Evolutionary conservation across 2,113 vertebrate species (phyloP).

Genomic region (Burhinus oedicnemus): DNA sequence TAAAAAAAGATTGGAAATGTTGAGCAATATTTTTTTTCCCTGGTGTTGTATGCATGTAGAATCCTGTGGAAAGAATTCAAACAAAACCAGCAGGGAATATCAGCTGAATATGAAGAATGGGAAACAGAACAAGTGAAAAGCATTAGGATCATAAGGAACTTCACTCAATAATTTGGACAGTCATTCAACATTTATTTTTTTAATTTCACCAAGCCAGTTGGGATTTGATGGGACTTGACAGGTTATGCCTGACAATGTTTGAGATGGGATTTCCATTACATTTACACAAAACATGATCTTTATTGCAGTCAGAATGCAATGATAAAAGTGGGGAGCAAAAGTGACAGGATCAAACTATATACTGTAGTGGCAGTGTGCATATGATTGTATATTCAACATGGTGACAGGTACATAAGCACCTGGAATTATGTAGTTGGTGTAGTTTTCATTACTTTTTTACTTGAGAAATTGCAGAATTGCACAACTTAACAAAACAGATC

Average conservation of each 20-base stretch:
- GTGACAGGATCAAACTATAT: not conserved
- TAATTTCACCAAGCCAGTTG: not conserved
- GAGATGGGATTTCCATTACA: not conserved
- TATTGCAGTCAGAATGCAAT: not conserved
- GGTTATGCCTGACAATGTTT: not conserved
- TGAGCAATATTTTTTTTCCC: accelerated
- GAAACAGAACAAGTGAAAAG: not conserved
- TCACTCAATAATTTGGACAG: not conserved
- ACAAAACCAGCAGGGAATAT: not conserved
- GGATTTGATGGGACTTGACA: not conserved
- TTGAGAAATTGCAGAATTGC: not conserved
- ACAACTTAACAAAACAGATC: not conserved
- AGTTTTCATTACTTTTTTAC: not conserved
- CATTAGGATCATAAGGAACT: not conserved
- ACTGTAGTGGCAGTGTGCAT: not conserved
- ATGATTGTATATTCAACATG: not conserved
- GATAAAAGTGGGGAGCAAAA: not conserved
- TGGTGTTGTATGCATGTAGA: not conserved
- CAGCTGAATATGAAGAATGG: not conserved
- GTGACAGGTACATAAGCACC: not conserved
- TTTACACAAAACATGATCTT: not conserved
- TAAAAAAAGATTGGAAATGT: not conserved
- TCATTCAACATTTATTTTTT: not conserved
- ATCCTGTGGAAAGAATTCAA: not conserved
- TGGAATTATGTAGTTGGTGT: not conserved